Evolutionary conservation across 2,888 invertebrate genomes (phyloP).

Genomic region (Troides aeacus): DNA sequence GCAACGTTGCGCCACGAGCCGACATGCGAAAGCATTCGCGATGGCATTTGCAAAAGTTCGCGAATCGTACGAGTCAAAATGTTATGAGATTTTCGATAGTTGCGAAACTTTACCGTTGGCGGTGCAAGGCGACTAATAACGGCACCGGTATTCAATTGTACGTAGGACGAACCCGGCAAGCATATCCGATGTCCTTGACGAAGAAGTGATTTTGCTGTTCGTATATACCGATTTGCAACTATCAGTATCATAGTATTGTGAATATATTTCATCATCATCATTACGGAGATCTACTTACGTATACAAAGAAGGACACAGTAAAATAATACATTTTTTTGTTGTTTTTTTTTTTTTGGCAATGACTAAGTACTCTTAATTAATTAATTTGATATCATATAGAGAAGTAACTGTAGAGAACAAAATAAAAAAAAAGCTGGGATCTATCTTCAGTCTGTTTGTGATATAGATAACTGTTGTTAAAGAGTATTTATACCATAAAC

Average conservation of each 20-base stretch:
- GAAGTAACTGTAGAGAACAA: too few species aligned
- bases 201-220: not conserved
- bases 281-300: too few species aligned
- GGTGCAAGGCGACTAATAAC: conserved; percentile 18
- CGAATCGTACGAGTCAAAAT: conserved; percentile 14
- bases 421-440: too few species aligned
- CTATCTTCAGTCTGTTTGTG: too few species aligned
- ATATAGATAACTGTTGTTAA: too few species aligned
- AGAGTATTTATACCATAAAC: too few species aligned
- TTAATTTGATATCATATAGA: too few species aligned
- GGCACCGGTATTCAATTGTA: conserved; percentile 7
- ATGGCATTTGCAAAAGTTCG: conserved; percentile 28
- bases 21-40: conserved; percentile 20
- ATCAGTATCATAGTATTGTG: not conserved
- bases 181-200: not conserved
- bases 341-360: too few species aligned
- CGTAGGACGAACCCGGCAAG: conserved; percentile 11
- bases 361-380: too few species aligned
- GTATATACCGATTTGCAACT: conserved; percentile 11
- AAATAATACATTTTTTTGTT: too few species aligned
- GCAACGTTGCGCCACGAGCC: conserved; percentile 8
- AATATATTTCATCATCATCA: too few species aligned
- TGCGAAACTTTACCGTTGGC: conserved; percentile 10
- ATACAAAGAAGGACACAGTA: too few species aligned
- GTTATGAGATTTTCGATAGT: conserved; percentile 22